These are phyloP conservation scores for Epizoanthus scotinus DNA, from an alignment of 92 coral and sea anemone genomes.

Conservation along the genomic window DNA sequence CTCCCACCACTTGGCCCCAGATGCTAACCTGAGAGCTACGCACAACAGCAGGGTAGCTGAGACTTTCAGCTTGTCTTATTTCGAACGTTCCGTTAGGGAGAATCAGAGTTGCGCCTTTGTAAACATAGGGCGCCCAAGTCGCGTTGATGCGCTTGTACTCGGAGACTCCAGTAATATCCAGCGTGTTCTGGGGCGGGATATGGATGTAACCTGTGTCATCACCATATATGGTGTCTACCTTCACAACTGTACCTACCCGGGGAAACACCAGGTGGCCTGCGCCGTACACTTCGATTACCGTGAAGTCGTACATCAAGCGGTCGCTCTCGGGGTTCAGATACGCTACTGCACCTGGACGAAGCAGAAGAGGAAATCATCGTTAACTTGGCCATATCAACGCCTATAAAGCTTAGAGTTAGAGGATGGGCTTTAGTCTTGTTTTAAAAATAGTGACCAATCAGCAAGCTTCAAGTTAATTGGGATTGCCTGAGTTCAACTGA, in stretches of 20 bases:
- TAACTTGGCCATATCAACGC: background rate
- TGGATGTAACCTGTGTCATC: slow-evolving; percentile 79
- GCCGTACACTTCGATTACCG: slow-evolving; percentile 73
- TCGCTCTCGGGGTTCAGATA: slow-evolving; percentile 60
- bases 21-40: slow-evolving; percentile 65
- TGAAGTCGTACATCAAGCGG: slow-evolving; percentile 61
- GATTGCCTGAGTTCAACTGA: too few species aligned
- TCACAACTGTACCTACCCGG: slow-evolving; percentile 56
- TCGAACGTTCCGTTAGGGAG: slow-evolving; percentile 78
- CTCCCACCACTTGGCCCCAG: slow-evolving; percentile 71
- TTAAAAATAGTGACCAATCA: too few species aligned
- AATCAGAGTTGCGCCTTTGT: slow-evolving; percentile 56
- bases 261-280: slow-evolving; percentile 70
- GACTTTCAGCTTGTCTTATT: slow-evolving; percentile 61
- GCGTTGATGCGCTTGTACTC: slow-evolving; percentile 64
- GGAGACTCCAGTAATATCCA: slow-evolving; percentile 67
- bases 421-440: too few species aligned
- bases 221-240: slow-evolving; percentile 56
- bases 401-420: too few species aligned
- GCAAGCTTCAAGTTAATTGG: too few species aligned
- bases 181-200: slow-evolving; percentile 63
- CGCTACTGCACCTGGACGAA: slow-evolving; percentile 66
- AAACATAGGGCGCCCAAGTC: slow-evolving; percentile 73
- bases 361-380: background rate
- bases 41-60: slow-evolving; percentile 44